A percentile compares a stretch with the other conserved stretches of the same genome.
Conservation (phyloP, 2,888 invertebrate species). For the Brenthis daphne region DNA sequence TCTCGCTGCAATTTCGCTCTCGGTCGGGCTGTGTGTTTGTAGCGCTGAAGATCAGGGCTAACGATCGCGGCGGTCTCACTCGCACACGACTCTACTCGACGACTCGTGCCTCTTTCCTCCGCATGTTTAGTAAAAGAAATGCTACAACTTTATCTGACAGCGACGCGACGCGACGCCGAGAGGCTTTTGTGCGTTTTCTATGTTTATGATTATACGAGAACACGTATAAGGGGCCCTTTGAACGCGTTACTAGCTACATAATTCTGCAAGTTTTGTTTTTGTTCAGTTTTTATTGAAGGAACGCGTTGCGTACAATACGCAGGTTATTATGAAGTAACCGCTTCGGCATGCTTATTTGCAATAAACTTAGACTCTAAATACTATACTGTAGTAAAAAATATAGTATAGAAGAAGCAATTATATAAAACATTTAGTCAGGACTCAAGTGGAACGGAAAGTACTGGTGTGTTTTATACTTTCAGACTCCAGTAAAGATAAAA, state of each 20-base stretch:
- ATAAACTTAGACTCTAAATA: not conserved
- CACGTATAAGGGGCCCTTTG: slow-evolving; percentile 79
- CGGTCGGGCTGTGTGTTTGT: slow-evolving; percentile 82
- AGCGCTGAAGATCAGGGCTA: slow-evolving; percentile 83
- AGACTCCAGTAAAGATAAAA: not conserved
- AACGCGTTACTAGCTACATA: slow-evolving; percentile 66
- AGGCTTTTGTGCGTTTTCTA: slow-evolving; percentile 82
- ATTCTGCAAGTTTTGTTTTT: slow-evolving; percentile 70
- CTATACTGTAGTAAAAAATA: not conserved
- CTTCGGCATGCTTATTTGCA: slow-evolving; percentile 13
- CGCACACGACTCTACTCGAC: slow-evolving; percentile 48
- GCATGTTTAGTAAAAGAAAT: slow-evolving; percentile 75
- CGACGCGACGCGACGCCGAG: slow-evolving; percentile 74
- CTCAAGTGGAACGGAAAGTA: too few species aligned
- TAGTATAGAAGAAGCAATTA: too few species aligned
- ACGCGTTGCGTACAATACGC: slow-evolving; percentile 39
- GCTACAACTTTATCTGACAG: slow-evolving; percentile 81
- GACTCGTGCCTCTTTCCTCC: slow-evolving; percentile 45
- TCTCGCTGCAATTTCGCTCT: slow-evolving; percentile 82
- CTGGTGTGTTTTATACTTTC: too few species aligned
- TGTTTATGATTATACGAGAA: slow-evolving; percentile 80
- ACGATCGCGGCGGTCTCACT: slow-evolving; percentile 74
- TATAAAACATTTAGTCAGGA: too few species aligned
- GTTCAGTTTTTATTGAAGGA: slow-evolving; percentile 57
- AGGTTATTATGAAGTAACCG: slow-evolving; percentile 33